A percentile compares a stretch with the other conserved stretches of the same genome.
phyloP scores from a whole-genome alignment of 2,888 invertebrate genomes.

The Stegophylla sp. region DNA sequence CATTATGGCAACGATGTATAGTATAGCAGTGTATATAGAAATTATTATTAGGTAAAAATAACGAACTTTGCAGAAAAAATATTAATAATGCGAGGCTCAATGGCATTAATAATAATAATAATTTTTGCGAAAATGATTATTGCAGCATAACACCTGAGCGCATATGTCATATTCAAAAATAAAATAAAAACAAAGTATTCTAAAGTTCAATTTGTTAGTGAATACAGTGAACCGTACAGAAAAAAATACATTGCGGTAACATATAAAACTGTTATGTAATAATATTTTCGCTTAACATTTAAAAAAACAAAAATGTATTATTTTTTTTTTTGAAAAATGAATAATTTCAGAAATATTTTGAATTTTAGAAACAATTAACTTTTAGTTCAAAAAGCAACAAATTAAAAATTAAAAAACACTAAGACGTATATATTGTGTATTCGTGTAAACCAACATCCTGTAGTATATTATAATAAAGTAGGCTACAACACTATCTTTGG shows the following conservation, averaged over 20 bases:
- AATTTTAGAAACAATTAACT: conserved; percentile 24
- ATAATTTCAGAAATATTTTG: conserved; percentile 31
- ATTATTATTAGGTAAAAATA: background rate
- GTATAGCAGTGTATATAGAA: background rate
- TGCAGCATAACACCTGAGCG: background rate
- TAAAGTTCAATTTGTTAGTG: conserved; percentile 40
- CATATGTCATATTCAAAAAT: background rate
- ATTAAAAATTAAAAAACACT: background rate
- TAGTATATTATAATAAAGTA: too few relatives aligned
- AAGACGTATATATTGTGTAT: too few relatives aligned
- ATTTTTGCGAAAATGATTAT: background rate
- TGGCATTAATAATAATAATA: conserved; percentile 1
- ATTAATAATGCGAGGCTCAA: background rate
- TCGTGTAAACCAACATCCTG: too few relatives aligned
- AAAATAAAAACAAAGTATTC: background rate
- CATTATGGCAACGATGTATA: too few relatives aligned
- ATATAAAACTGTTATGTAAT: background rate
- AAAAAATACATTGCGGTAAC: background rate
- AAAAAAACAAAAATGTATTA: background rate
- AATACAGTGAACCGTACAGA: background rate
- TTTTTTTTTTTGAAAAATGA: too few relatives aligned
- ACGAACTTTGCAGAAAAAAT: background rate
- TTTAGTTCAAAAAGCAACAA: conserved; percentile 22
- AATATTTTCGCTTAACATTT: conserved; percentile 13
- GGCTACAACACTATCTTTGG: too few relatives aligned